These are phyloP conservation scores for Aythya baeri DNA, from an alignment of 2,113 vertebrate genomes.

Conservation along the genomic window DNA sequence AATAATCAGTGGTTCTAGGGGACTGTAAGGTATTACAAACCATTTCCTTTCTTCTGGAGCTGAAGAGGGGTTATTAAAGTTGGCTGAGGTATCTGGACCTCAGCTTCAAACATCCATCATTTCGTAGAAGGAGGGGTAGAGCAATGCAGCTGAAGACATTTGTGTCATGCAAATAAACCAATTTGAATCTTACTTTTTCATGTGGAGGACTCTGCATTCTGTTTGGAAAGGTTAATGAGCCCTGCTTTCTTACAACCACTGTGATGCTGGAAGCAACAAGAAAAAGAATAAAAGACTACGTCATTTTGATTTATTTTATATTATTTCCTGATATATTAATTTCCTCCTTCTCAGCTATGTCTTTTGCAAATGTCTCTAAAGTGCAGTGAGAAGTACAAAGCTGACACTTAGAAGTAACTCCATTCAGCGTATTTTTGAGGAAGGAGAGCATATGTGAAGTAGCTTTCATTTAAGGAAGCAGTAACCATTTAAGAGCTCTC, in stretches of 20 bases:
- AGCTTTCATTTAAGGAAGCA: slow-evolving; percentile 25
- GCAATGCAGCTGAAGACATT: background rate
- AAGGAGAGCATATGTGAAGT: background rate
- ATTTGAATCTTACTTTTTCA: background rate
- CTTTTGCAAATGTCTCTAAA: slow-evolving; percentile 2
- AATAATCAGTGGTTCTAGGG: background rate
- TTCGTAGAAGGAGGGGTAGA: background rate
- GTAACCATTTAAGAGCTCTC: slow-evolving; percentile 19
- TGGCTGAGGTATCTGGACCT: background rate
- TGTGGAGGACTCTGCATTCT: background rate
- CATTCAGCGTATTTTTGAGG: background rate
- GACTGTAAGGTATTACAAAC: background rate
- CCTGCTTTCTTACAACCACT: background rate
- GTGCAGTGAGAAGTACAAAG: background rate
- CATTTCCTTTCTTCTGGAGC: slow-evolving; percentile 36
- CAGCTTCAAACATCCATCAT: background rate
- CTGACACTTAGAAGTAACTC: background rate
- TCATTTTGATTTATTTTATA: slow-evolving; percentile 13
- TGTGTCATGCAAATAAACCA: background rate
- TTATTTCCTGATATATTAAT: slow-evolving; percentile 7
- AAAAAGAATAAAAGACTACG: background rate
- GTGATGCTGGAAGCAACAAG: background rate
- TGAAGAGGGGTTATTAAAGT: background rate
- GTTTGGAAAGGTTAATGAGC: background rate
- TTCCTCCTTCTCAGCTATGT: background rate